Conservation (phyloP, 2,797 vertebrate genomes). For the Chelon labrosus region DNA sequence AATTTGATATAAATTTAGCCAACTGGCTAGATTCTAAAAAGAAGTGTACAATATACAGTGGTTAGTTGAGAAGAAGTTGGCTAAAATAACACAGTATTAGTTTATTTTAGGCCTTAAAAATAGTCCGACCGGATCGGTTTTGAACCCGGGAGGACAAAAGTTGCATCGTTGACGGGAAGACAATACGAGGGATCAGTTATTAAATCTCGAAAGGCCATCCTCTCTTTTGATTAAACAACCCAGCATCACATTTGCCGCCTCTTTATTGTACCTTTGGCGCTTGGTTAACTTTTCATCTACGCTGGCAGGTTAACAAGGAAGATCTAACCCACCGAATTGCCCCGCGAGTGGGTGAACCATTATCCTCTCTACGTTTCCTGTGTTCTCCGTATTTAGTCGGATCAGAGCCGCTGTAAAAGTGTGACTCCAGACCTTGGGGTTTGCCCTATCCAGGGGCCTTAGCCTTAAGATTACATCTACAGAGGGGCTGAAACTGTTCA, state of each 20-base stretch:
- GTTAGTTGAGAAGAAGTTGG: no score
- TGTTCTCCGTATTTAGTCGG: slow-evolving; percentile 59
- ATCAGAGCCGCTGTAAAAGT: slow-evolving; percentile 62
- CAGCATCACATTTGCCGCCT: neutral
- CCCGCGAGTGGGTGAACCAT: slow-evolving; percentile 55
- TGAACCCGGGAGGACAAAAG: no score
- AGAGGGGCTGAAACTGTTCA: slow-evolving; percentile 78
- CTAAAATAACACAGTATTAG: no score
- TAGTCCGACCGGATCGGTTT: no score
- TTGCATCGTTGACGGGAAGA: no score
- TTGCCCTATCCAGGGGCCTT: slow-evolving; percentile 72
- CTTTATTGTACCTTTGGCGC: slow-evolving; percentile 30
- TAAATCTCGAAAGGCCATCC: no score
- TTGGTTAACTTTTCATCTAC: neutral
- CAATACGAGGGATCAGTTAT: no score
- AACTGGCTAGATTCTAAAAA: no score
- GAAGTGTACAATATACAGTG: no score
- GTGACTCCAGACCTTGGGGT: slow-evolving; percentile 69
- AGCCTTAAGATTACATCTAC: slow-evolving; percentile 81
- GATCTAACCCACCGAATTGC: slow-evolving; percentile 21
- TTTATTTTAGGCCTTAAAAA: no score
- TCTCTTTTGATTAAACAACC: no score
- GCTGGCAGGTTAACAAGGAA: slow-evolving; percentile 13
- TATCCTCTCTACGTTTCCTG: slow-evolving; percentile 58
- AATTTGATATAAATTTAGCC: no score